Percentiles rank a stretch among this genome's conserved stretches.
Conservation (phyloP, 1,140 invertebrate species). For the Cephus cinctus region DNA sequence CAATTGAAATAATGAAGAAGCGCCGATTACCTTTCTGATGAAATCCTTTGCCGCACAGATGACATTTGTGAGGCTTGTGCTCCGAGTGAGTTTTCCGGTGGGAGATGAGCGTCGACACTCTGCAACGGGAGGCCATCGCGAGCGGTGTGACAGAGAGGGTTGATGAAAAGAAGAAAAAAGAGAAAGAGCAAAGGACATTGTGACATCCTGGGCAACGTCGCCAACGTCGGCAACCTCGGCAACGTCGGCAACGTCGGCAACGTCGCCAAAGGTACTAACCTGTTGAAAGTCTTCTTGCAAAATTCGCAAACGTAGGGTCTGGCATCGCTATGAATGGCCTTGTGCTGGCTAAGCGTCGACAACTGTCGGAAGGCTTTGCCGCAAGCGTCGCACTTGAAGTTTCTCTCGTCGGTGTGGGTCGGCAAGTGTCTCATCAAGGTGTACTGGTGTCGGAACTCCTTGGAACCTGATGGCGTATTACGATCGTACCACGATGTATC, state of each 20-base stretch:
- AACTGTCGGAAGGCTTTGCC: conserved; percentile 79
- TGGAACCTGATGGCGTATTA: conserved; percentile 53
- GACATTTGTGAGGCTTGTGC: conserved; percentile 70
- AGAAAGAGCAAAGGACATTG: no score
- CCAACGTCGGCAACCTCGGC: no score
- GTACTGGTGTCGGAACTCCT: conserved; percentile 75
- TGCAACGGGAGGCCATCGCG: conserved; percentile 22
- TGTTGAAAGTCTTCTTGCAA: conserved; percentile 75
- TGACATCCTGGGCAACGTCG: no score
- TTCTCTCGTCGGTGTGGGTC: conserved; percentile 80
- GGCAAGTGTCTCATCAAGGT: conserved; percentile 78
- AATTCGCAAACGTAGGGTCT: conserved; percentile 71
- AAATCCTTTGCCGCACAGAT: conserved; percentile 73
- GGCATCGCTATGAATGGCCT: conserved; percentile 71
- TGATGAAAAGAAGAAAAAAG: no score
- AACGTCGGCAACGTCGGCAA: no score
- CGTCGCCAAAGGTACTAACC: conserved; percentile 39
- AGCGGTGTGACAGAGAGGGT: conserved; percentile 13
- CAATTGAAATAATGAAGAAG: conserved; percentile 12
- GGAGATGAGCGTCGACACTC: conserved; percentile 73
- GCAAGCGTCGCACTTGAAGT: conserved; percentile 76
- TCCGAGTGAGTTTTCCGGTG: conserved; percentile 74
- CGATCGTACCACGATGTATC: no score
- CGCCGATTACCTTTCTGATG: conserved; percentile 70
- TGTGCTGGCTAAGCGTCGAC: conserved; percentile 71